phyloP scores from a whole-genome alignment of 1,140 invertebrate genomes.

The Drosophila subobscura region DNA sequence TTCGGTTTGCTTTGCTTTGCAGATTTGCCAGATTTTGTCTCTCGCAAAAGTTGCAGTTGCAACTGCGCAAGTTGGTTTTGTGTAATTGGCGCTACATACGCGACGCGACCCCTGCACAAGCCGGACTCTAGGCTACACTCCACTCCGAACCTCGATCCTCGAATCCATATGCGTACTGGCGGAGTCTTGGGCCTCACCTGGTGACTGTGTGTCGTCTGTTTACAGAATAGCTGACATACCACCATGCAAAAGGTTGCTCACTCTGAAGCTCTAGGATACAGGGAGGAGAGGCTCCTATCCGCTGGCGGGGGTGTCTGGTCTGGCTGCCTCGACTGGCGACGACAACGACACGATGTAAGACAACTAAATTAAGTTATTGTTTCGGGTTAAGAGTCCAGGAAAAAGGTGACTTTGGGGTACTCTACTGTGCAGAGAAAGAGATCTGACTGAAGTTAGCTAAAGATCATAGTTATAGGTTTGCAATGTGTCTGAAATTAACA shows the following conservation, averaged over 20 bases:
- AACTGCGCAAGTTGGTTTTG: conserved; percentile 41
- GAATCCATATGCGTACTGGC: conserved; percentile 53
- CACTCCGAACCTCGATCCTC: conserved; percentile 6
- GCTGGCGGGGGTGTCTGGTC: conserved; percentile 30
- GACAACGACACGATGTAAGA: conserved; percentile 76
- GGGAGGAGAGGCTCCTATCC: conserved; percentile 9
- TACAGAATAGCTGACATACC: conserved; percentile 62
- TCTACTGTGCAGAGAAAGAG: background rate
- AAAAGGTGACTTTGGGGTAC: conserved; percentile 24
- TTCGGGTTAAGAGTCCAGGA: conserved; percentile 9
- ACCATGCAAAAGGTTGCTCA: conserved; percentile 56
- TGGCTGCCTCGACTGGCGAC: conserved; percentile 43
- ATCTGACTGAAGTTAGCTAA: too few relatives aligned
- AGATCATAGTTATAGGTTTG: too few relatives aligned
- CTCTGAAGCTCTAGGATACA: conserved; percentile 24
- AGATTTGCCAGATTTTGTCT: conserved; percentile 69
- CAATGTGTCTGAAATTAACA: too few relatives aligned
- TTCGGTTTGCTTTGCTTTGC: conserved; percentile 26
- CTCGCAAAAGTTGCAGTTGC: conserved; percentile 12
- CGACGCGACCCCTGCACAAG: conserved; percentile 12
- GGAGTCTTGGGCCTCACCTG: conserved; percentile 5
- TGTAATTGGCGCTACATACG: conserved; percentile 71
- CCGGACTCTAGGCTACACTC: too few relatives aligned
- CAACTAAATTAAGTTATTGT: conserved; percentile 82
- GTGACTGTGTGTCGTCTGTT: conserved; percentile 26